Percentiles rank a stretch among this genome's conserved stretches.
phyloP scores from a whole-genome alignment of 2,888 invertebrate genomes.

The Eustalomyia histrio region DNA sequence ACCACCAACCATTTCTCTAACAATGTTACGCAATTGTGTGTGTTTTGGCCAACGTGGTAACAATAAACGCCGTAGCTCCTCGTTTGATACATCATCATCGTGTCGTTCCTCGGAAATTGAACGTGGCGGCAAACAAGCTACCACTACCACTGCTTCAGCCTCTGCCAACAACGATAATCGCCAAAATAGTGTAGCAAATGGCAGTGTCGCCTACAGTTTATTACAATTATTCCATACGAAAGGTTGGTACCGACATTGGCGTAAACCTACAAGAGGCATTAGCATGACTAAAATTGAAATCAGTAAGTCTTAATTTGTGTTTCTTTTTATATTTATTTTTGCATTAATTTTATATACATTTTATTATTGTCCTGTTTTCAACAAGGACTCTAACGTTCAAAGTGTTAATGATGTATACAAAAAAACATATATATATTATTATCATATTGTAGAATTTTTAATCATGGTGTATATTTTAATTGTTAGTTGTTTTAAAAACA shows the following conservation, averaged over 20 bases:
- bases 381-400: not conserved
- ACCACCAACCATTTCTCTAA: no score
- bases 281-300: conserved; percentile 89
- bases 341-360: not conserved
- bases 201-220: conserved; percentile 72
- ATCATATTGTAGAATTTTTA: not conserved
- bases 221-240: conserved; percentile 80
- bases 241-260: conserved; percentile 85
- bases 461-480: not conserved
- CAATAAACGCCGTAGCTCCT: conserved; percentile 78
- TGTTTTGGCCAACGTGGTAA: conserved; percentile 76
- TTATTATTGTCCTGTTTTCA: not conserved
- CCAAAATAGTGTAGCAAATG: conserved; percentile 55
- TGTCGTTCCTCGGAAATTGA: conserved; percentile 79
- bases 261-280: conserved; percentile 83
- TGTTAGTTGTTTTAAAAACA: not conserved
- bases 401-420: conserved; percentile 36
- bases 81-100: conserved; percentile 79
- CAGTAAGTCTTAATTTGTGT: conserved; percentile 83
- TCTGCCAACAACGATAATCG: conserved; percentile 67
- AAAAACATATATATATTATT: not conserved
- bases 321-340: no score
- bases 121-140: conserved; percentile 75
- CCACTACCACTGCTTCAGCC: conserved; percentile 69
- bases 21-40: conserved; percentile 79